Evolutionary conservation across 2,797 vertebrate species (phyloP), one percentile per base, ranked within the genome.

Genomic region (Poeciliopsis presidionis): DNA sequence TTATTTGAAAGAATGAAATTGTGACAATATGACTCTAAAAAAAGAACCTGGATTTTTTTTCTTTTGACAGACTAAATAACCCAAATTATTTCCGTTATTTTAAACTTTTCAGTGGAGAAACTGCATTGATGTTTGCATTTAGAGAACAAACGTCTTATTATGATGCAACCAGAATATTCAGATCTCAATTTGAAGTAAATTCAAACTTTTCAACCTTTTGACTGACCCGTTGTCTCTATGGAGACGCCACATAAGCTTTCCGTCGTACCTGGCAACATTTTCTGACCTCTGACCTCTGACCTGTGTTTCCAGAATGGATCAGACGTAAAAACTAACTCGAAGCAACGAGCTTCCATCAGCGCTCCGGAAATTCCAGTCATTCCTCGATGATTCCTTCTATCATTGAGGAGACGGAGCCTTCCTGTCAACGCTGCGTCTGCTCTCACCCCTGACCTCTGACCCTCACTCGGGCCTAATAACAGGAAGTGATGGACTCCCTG

Each of bases 281-380:
- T 20, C 33, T 20, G 61, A 65, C 16, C 33, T 39, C 20, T 39
- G 61, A 36, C 12, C 33, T 39, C 20, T 39, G 61, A 36, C 12
- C 33, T 8, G 16, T 20, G 33, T 36, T 65, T 39, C 18, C 16
- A 63, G 59, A 18, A 30, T 1, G 30, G 30, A 20, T 13, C 55
- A 57, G 55, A 57, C 12, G 9, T 55, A n/a, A 55, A 55, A 55
- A 55, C 53, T 61, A 18, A 63, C 59, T 53, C 6, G 7, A 25
- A 53, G 49, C 18, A 53, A 25, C 20, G 2, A 63, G 16, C 16
- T 63, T 63, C 55, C 55, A 59, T 28, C n/a, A 14, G 25, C 2
- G n/a, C n/a, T 30, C 33, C 4, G 74, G 93, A 94, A 93, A 95
- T 96, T 90, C 93, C 92, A 69, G 9, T 33, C 59, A 67, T 94